phyloP scores from a whole-genome alignment of 2,888 invertebrate genomes.

The Sesamia inferens region DNA sequence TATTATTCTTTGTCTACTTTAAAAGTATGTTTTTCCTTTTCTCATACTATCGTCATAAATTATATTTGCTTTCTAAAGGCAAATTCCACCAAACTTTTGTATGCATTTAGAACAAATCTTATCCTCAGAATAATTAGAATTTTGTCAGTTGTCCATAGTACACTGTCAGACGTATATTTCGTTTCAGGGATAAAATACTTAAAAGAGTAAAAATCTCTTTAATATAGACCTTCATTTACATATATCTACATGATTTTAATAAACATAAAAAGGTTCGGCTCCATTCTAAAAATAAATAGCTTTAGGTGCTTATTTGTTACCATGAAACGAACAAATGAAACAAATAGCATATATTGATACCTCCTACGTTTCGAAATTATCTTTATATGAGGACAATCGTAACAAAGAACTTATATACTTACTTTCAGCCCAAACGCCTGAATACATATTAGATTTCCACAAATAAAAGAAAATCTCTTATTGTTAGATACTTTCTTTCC shows the following conservation, averaged over 20 bases:
- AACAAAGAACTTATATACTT: constrained; percentile 41
- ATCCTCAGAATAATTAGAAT: not conserved
- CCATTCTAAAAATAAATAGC: constrained; percentile 11
- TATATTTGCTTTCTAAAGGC: constrained; percentile 7
- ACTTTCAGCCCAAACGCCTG: constrained; percentile 29
- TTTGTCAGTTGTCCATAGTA: not conserved
- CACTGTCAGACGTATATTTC: not conserved
- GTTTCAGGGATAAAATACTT: not conserved
- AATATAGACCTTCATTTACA: constrained; percentile 7
- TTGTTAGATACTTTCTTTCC: constrained; percentile 37
- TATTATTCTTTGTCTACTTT: constrained; percentile 63
- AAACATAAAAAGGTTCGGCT: constrained; percentile 17
- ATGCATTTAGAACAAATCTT: not conserved
- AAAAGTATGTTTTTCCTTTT: constrained; percentile 21
- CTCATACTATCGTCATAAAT: constrained; percentile 5
- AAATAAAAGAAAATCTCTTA: constrained; percentile 42
- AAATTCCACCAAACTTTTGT: not conserved
- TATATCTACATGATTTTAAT: not conserved
- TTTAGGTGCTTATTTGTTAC: constrained; percentile 13
- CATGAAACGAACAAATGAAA: constrained; percentile 28
- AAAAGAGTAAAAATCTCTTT: not conserved
- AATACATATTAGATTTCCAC: constrained; percentile 47
- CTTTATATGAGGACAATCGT: constrained; percentile 32
- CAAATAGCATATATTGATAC: constrained; percentile 29
- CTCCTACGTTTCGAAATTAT: constrained; percentile 27